These are phyloP conservation scores for Phanerotoma sp. DNA, from an alignment of 2,888 invertebrate species.

Conservation along the genomic window DNA sequence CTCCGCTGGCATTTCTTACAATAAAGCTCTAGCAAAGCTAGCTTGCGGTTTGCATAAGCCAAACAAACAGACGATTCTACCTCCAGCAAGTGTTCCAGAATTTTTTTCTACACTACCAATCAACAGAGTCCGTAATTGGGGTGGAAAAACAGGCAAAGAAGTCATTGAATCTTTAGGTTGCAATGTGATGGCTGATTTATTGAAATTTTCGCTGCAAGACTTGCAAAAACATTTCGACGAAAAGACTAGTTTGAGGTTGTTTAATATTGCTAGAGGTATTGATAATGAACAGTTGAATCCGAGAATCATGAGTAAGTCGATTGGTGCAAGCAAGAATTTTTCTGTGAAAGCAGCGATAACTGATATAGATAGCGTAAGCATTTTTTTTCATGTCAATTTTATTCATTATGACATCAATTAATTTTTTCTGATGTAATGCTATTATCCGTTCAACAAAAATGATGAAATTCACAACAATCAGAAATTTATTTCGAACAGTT, in stretches of 20 bases:
- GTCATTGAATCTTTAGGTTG: conserved; percentile 74
- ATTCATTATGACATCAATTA: too few species aligned
- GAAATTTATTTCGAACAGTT: too few species aligned
- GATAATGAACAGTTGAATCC: conserved; percentile 85
- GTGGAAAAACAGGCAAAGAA: conserved; percentile 90
- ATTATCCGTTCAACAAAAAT: too few species aligned
- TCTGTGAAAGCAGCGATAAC: too few species aligned
- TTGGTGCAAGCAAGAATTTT: conserved; percentile 95
- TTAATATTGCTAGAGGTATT: conserved; percentile 81
- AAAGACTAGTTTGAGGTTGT: conserved; percentile 85
- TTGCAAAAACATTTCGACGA: conserved; percentile 76
- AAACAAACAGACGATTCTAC: conserved; percentile 88
- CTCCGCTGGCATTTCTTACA: conserved; percentile 96
- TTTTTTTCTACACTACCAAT: conserved; percentile 68
- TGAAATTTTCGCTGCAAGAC: conserved; percentile 69
- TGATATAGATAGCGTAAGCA: too few species aligned
- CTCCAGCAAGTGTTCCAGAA: conserved; percentile 65
- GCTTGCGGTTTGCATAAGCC: conserved; percentile 92
- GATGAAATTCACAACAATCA: too few species aligned
- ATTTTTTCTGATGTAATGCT: too few species aligned
- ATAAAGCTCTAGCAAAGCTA: conserved; percentile 90
- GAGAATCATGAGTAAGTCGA: conserved; percentile 85
- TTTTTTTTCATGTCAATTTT: too few species aligned
- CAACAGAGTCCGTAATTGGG: conserved; percentile 84
- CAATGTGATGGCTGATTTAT: conserved; percentile 77